Conservation (phyloP, 2,797 vertebrate genomes). For the Coregonus sp. region DNA sequence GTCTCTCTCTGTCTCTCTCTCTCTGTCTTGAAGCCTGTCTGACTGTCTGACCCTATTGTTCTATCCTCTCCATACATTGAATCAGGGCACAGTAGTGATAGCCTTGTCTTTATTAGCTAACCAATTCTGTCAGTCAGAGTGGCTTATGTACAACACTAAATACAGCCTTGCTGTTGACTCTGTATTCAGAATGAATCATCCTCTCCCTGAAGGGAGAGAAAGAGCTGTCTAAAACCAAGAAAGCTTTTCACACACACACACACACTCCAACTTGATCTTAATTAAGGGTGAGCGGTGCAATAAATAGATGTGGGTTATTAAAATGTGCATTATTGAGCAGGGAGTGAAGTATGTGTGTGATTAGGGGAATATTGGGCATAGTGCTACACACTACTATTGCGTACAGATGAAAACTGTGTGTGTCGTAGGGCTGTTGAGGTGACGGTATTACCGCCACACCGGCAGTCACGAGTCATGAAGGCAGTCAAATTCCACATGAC, state of each 20-base stretch:
- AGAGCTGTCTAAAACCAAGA: constrained; percentile 17
- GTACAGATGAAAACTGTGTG: too few species aligned
- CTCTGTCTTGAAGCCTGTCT: not conserved
- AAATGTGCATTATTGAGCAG: constrained; percentile 44
- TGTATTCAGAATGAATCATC: constrained; percentile 1
- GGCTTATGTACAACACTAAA: too few species aligned
- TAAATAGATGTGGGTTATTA: constrained; percentile 57
- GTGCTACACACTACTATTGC: constrained; percentile 6
- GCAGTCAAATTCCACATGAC: too few species aligned
- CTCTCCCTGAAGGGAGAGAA: not conserved
- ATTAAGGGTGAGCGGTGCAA: constrained; percentile 34
- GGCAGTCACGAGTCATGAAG: too few species aligned
- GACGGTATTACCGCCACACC: too few species aligned
- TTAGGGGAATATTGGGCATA: constrained; percentile 32
- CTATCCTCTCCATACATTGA: not conserved
- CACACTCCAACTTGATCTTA: constrained; percentile 30
- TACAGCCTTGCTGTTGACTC: not conserved
- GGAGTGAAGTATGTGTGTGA: constrained; percentile 47
- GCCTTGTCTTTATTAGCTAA: too few species aligned
- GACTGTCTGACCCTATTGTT: not conserved
- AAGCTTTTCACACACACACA: constrained; percentile 11
- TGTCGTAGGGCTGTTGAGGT: too few species aligned
- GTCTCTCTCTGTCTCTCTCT: not conserved
- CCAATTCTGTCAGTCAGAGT: too few species aligned
- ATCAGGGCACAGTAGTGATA: too few species aligned